Conservation (phyloP, 1,140 invertebrate species). For the Ceratitis capitata region DNA sequence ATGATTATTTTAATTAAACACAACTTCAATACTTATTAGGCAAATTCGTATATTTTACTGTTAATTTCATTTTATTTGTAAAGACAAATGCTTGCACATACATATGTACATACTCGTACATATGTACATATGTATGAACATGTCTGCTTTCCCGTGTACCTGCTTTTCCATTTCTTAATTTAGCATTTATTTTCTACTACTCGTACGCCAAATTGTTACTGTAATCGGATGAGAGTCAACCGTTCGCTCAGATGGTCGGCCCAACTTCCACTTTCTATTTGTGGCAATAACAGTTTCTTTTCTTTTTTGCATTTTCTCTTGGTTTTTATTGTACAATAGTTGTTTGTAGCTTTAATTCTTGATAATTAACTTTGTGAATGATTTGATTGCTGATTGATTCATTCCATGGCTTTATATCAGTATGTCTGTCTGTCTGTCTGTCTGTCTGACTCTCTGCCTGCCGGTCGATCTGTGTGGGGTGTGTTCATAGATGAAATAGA, state of each 20-base stretch:
- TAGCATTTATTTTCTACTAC: constrained; percentile 1
- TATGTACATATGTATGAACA: no score
- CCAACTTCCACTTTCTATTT: constrained; percentile 24
- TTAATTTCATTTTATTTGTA: background rate
- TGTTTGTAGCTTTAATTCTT: background rate
- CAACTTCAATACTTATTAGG: background rate
- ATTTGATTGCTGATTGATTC: background rate
- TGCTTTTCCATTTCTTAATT: constrained; percentile 10
- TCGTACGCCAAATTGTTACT: background rate
- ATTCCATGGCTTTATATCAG: background rate
- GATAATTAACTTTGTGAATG: background rate
- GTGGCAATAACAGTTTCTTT: constrained; percentile 2
- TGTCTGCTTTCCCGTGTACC: background rate
- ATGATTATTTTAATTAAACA: background rate
- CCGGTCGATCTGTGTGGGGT: no score
- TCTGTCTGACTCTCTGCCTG: no score
- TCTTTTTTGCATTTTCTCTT: constrained; percentile 26
- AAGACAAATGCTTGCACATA: background rate
- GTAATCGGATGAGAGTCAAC: constrained; percentile 10
- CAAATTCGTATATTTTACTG: background rate
- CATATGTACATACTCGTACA: background rate
- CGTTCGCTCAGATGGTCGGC: background rate
- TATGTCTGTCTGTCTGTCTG: no score
- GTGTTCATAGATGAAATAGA: background rate
- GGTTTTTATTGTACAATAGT: background rate